Evolutionary conservation across 2,888 invertebrate genomes (phyloP).

Genomic region (Operophtera brumata): DNA sequence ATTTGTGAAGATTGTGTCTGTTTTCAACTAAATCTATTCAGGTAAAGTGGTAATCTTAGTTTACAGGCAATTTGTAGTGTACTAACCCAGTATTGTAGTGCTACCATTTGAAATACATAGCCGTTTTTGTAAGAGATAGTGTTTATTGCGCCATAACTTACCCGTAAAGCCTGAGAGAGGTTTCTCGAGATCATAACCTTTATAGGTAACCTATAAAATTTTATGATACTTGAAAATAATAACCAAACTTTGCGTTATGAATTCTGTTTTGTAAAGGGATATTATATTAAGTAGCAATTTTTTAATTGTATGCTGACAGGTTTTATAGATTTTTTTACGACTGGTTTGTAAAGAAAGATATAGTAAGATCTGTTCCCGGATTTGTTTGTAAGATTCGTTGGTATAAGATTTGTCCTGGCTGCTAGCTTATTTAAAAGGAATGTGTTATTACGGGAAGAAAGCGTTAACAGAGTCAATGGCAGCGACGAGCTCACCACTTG

Average conservation of each 20-base stretch:
- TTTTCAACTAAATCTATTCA: not conserved
- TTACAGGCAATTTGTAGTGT: not conserved
- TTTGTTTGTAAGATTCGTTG: no score
- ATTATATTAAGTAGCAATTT: not conserved
- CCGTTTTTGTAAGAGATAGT: conserved; percentile 23
- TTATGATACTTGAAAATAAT: conserved; percentile 18
- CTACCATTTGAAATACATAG: conserved; percentile 3
- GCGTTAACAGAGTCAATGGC: no score
- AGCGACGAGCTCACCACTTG: no score
- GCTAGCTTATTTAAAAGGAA: no score
- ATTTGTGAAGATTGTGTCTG: no score
- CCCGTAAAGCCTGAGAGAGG: conserved; percentile 22
- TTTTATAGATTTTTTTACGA: not conserved
- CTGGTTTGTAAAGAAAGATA: no score
- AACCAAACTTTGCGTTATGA: conserved; percentile 13
- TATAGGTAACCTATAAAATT: conserved; percentile 24
- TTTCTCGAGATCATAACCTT: conserved; percentile 13
- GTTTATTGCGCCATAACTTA: conserved; percentile 28
- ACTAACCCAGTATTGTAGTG: not conserved
- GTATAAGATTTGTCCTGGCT: no score
- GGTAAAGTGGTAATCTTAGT: not conserved
- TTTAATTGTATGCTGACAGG: conserved; percentile 3
- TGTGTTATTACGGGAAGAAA: no score
- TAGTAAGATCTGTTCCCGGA: no score
- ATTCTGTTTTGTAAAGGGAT: conserved; percentile 1